phyloP scores from a whole-genome alignment of 2,797 vertebrate species.

The Hydrocynus forskahlii region DNA sequence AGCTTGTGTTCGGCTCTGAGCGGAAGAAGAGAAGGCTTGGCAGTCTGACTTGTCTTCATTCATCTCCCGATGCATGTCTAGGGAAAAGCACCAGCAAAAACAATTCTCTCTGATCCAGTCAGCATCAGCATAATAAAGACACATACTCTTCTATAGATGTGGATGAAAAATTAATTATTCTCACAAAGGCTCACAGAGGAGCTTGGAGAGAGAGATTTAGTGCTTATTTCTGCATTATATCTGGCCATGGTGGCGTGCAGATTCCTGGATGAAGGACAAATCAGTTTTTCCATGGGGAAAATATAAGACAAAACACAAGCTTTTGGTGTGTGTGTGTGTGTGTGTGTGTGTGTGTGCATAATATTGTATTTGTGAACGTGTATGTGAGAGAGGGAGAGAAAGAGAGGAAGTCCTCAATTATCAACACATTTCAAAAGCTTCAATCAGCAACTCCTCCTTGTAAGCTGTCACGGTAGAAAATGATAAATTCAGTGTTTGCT shows the following conservation, averaged over 20 bases:
- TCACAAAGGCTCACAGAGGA: constrained; percentile 52
- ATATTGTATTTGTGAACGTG: neutral
- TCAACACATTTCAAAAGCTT: constrained; percentile 60
- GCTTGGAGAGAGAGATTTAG: constrained; percentile 59
- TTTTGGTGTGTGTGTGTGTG: constrained; percentile 49
- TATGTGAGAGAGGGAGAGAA: constrained; percentile 16
- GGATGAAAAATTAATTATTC: constrained; percentile 65
- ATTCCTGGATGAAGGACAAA: constrained; percentile 62
- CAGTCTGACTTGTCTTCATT: constrained; percentile 18
- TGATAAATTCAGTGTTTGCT: constrained; percentile 68
- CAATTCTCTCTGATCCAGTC: constrained; percentile 33
- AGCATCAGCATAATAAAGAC: constrained; percentile 63
- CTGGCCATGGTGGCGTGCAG: constrained; percentile 49
- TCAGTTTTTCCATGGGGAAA: constrained; percentile 59
- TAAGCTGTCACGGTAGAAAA: constrained; percentile 63
- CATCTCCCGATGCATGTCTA: constrained; percentile 20
- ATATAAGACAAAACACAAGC: constrained; percentile 66
- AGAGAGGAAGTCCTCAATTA: constrained; percentile 54
- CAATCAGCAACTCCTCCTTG: constrained; percentile 67
- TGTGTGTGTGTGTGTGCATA: constrained; percentile 24
- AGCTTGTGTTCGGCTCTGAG: neutral
- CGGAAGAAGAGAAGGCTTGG: constrained; percentile 1
- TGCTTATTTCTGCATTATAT: constrained; percentile 63
- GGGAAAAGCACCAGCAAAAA: constrained; percentile 8
- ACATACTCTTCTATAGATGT: constrained; percentile 63